Conservation (phyloP, 1,140 invertebrate species). For the Tetramorium simillimum region DNA sequence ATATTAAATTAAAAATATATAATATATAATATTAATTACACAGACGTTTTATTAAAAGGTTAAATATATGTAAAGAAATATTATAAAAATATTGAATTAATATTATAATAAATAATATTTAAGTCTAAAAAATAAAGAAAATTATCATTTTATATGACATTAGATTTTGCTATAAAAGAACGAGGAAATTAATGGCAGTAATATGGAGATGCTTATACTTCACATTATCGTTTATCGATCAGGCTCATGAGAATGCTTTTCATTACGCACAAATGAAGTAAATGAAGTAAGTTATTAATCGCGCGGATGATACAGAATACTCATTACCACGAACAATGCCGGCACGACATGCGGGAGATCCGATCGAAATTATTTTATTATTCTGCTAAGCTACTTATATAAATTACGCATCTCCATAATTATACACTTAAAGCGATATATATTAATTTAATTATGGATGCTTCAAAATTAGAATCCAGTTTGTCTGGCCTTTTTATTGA, state of each 20-base stretch:
- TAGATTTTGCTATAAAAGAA: not conserved
- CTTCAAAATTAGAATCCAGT: not conserved
- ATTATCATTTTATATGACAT: not conserved
- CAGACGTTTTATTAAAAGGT: not conserved
- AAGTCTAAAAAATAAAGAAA: not conserved
- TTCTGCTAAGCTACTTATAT: conserved; percentile 7
- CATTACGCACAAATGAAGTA: conserved; percentile 24
- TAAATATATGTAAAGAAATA: not conserved
- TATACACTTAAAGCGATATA: not conserved
- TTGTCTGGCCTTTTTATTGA: not conserved
- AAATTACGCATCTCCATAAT: conserved; percentile 25
- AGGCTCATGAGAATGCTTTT: not conserved
- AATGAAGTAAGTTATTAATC: conserved; percentile 35
- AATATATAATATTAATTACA: not conserved
- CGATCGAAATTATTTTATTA: conserved; percentile 36
- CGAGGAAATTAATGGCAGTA: not conserved
- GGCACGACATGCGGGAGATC: not conserved
- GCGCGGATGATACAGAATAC: not conserved
- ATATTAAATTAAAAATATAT: not conserved
- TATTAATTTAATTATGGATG: conserved; percentile 10
- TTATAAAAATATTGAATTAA: not conserved
- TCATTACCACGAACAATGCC: conserved; percentile 33
- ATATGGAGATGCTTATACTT: not conserved
- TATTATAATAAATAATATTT: not conserved
- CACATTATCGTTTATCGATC: conserved; percentile 13